Conservation (phyloP, 92 coral and sea anemone species). For the Phenganax subtilis region DNA sequence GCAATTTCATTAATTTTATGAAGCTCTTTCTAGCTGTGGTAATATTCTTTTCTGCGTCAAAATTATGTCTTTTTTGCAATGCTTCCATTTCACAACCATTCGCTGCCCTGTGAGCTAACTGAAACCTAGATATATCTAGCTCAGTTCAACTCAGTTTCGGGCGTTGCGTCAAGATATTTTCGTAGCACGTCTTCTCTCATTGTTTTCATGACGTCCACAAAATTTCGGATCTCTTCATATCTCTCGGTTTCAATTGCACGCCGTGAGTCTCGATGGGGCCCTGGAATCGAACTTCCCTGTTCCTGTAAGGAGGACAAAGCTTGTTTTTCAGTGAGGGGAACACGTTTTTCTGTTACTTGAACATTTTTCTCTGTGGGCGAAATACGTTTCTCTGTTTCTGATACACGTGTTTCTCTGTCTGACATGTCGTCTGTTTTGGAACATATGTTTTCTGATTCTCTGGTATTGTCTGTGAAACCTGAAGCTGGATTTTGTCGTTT, state of each 20-base stretch:
- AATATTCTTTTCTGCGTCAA: no score
- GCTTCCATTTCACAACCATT: no score
- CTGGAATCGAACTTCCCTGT: not conserved
- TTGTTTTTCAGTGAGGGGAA: not conserved
- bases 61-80: no score
- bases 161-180: constrained; percentile 19
- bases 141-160: constrained; percentile 29
- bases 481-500: no score
- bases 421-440: no score
- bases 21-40: no score
- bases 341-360: not conserved
- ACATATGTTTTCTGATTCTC: no score
- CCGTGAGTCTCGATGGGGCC: not conserved
- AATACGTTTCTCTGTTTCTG: not conserved
- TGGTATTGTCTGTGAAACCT: no score
- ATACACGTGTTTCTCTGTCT: no score
- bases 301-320: not conserved
- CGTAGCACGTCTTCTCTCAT: constrained; percentile 22
- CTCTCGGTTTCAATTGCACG: not conserved
- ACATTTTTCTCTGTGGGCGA: not conserved
- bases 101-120: no score
- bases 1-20: no score
- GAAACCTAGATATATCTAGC: not conserved
- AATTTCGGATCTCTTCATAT: constrained; percentile 1
- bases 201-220: constrained; percentile 22